Conservation (phyloP, 2,888 invertebrate species). For the Drepana falcataria region DNA sequence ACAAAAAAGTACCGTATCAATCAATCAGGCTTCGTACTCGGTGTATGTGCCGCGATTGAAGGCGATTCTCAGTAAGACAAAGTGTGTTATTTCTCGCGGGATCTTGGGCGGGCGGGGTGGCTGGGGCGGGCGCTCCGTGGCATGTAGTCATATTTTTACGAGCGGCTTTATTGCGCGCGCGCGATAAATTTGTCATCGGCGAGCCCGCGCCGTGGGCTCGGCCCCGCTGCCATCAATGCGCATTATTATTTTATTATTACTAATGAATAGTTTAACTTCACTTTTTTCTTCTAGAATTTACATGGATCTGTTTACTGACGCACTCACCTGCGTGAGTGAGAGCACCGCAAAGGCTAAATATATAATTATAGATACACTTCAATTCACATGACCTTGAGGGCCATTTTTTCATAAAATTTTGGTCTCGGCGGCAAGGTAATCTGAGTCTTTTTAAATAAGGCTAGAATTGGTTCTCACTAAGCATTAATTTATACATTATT, state of each 20-base stretch:
- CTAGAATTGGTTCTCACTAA: no score
- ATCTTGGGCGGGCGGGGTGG: constrained; percentile 21
- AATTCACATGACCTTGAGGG: no score
- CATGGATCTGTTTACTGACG: no score
- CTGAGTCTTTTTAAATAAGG: no score
- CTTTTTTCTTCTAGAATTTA: no score
- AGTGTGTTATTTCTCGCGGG: constrained; percentile 74
- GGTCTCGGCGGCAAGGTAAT: no score
- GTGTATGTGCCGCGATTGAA: constrained; percentile 44
- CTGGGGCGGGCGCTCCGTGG: constrained; percentile 8
- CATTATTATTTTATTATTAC: not conserved
- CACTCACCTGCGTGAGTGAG: no score
- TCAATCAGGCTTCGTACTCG: not conserved
- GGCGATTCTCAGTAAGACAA: constrained; percentile 68
- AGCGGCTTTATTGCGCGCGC: constrained; percentile 63
- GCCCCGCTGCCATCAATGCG: constrained; percentile 4
- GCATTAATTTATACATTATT: no score
- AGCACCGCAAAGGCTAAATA: no score
- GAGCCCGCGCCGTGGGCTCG: constrained; percentile 6
- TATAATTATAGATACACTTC: no score
- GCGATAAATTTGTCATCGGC: constrained; percentile 70
- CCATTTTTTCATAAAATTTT: no score
- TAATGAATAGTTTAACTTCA: constrained; percentile 1
- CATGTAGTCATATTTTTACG: constrained; percentile 69
- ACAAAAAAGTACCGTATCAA: not conserved